phyloP scores from a whole-genome alignment of 92 coral and sea anemone genomes.

The Palythoa heliodiscus region DNA sequence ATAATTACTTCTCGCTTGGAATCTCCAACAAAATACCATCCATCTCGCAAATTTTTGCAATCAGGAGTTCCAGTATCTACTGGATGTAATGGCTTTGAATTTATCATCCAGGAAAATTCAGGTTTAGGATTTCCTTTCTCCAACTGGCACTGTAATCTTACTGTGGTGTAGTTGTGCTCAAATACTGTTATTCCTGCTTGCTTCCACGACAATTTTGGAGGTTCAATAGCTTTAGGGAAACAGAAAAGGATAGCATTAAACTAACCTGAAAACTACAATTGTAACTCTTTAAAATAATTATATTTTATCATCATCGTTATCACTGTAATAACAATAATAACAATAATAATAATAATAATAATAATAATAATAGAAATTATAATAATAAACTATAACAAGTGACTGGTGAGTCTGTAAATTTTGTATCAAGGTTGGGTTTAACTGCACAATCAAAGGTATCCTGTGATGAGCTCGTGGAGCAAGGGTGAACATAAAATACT shows the following conservation, averaged over 20 bases:
- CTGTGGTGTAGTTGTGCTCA: not conserved
- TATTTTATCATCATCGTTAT: no score
- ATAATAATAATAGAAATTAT: no score
- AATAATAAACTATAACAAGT: no score
- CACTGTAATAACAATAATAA: no score
- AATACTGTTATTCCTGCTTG: constrained; percentile 15
- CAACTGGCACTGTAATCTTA: not conserved
- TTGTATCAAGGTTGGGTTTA: no score
- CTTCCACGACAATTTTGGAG: constrained; percentile 22
- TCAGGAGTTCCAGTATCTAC: not conserved
- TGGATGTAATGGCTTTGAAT: constrained; percentile 20
- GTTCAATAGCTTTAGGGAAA: not conserved
- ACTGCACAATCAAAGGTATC: no score
- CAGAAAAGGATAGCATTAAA: not conserved
- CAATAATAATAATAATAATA: no score
- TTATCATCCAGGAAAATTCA: constrained; percentile 13
- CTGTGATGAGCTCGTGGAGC: no score
- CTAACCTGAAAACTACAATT: no score
- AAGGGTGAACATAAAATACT: no score
- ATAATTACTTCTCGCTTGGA: constrained; percentile 12
- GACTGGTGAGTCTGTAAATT: no score
- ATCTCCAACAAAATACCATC: not conserved
- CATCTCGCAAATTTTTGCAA: constrained; percentile 1
- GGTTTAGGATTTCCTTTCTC: constrained; percentile 29
- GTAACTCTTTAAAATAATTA: not conserved